Percentiles rank a stretch among this genome's conserved stretches.
phyloP scores from a whole-genome alignment of 2,888 invertebrate genomes.

The Eutolmus rufibarbis region DNA sequence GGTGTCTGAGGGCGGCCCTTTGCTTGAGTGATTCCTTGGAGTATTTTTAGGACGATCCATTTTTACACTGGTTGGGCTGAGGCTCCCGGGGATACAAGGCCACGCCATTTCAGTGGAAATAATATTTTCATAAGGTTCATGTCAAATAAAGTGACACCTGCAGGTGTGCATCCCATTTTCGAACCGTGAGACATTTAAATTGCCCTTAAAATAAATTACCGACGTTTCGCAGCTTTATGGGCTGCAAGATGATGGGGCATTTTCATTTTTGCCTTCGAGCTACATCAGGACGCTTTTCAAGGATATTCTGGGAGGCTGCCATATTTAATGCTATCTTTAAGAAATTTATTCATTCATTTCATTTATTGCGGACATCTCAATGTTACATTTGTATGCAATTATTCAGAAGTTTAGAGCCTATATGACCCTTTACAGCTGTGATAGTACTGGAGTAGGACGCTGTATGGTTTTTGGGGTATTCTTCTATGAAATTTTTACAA shows the following conservation, averaged over 20 bases:
- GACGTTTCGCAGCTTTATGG: not conserved
- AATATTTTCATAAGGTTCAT: not conserved
- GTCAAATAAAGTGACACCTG: not conserved
- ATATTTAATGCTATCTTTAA: not conserved
- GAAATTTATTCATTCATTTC: no score
- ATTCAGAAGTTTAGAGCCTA: no score
- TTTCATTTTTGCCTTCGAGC: not conserved
- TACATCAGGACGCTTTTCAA: not conserved
- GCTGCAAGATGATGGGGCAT: not conserved
- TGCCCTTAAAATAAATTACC: not conserved
- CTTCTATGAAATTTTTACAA: no score
- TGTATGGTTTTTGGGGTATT: no score
- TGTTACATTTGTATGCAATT: no score
- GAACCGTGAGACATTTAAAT: not conserved
- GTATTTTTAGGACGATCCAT: not conserved
- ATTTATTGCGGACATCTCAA: no score
- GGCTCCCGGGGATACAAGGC: not conserved
- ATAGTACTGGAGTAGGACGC: no score
- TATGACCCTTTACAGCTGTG: no score
- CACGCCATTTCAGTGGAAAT: not conserved
- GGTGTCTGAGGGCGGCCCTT: not conserved
- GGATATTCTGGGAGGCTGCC: not conserved
- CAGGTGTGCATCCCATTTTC: not conserved
- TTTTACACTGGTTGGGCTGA: not conserved
- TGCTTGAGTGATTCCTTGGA: not conserved